A percentile compares a stretch with the other conserved stretches of the same genome.
These are phyloP conservation scores for Epinephelus fuscoguttatus DNA, from an alignment of 2,113 vertebrate species.

Conservation along the genomic window DNA sequence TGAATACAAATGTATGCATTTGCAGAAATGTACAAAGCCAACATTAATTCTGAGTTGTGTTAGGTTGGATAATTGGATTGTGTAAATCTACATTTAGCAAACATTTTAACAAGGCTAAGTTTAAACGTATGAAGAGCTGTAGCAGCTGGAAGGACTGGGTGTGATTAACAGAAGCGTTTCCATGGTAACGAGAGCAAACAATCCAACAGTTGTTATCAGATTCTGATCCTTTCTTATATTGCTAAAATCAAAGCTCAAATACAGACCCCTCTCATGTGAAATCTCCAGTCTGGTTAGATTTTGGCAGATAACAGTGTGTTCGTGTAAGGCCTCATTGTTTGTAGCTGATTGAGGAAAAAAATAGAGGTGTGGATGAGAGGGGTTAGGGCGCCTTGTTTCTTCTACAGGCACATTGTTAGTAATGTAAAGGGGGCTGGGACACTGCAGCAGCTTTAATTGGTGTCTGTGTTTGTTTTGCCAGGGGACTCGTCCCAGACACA, in stretches of 20 bases:
- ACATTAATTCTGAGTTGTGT: no score
- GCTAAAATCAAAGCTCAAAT: not conserved
- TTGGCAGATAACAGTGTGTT: not conserved
- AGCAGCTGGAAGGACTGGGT: not conserved
- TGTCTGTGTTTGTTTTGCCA: slow-evolving; percentile 57
- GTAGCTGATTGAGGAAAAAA: not conserved
- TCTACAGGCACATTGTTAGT: slow-evolving; percentile 29
- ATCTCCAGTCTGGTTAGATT: not conserved
- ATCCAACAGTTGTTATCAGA: not conserved
- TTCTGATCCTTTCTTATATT: not conserved
- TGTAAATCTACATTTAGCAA: not conserved
- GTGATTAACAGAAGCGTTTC: slow-evolving; percentile 6
- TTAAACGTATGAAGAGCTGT: not conserved
- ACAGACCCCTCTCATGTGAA: not conserved
- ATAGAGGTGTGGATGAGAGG: not conserved
- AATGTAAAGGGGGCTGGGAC: slow-evolving; percentile 42
- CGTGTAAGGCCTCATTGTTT: not conserved
- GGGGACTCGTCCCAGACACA: slow-evolving; percentile 53
- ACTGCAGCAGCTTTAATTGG: slow-evolving; percentile 62
- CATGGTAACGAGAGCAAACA: not conserved
- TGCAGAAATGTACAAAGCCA: no score
- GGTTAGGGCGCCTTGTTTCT: slow-evolving; percentile 4
- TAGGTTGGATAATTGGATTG: no score
- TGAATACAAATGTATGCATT: no score
- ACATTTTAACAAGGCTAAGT: not conserved